Evolutionary conservation across 2,888 invertebrate species (phyloP).

Genomic region (Lasiommata megera): DNA sequence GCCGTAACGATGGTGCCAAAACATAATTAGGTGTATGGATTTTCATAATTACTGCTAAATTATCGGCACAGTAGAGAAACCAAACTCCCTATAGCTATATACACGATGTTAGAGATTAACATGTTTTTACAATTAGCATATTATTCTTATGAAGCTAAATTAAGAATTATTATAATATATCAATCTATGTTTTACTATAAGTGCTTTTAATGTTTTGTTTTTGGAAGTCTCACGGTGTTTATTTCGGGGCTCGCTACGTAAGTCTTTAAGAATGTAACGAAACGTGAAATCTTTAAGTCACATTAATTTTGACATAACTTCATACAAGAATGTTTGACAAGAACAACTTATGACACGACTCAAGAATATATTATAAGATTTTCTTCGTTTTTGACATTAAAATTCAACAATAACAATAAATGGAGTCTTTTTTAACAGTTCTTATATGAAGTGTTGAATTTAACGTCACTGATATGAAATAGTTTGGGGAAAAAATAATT

Average conservation of each 20-base stretch:
- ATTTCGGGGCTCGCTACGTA: background rate
- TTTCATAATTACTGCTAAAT: slow-evolving; percentile 16
- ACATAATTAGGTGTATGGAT: slow-evolving; percentile 9
- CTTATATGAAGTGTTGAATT: no score
- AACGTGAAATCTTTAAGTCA: no score
- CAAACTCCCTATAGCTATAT: slow-evolving; percentile 21
- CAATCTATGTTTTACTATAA: slow-evolving; percentile 46
- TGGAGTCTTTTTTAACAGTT: no score
- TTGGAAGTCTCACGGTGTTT: slow-evolving; percentile 26
- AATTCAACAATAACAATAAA: no score
- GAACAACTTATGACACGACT: no score
- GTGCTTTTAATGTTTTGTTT: slow-evolving; percentile 32
- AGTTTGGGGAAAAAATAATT: no score
- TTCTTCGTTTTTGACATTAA: no score
- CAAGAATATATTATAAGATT: no score
- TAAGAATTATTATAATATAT: slow-evolving; percentile 14
- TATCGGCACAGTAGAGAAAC: slow-evolving; percentile 27
- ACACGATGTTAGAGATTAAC: slow-evolving; percentile 25
- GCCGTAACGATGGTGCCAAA: slow-evolving; percentile 23
- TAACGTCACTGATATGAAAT: no score
- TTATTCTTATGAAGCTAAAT: background rate
- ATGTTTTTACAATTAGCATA: slow-evolving; percentile 9
- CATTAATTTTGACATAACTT: no score
- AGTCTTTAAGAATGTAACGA: no score
- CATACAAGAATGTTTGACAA: no score